A percentile compares a stretch with the other conserved stretches of the same genome.
These are phyloP conservation scores for Tachyglossus aculeatus DNA, from an alignment of 2,797 vertebrate species.

Conservation along the genomic window DNA sequence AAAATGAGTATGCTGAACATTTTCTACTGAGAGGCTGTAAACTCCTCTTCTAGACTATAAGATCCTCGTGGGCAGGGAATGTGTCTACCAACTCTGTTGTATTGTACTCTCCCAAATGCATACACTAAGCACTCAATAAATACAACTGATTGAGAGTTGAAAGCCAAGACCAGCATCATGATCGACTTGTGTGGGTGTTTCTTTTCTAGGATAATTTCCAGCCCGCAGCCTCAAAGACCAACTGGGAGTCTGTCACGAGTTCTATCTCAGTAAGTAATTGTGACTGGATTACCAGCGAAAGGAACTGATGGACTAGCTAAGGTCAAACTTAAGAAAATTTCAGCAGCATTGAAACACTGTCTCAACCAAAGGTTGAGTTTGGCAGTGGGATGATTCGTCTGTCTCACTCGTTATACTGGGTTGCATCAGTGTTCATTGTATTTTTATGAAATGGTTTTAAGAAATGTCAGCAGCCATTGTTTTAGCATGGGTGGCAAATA, in stretches of 20 bases:
- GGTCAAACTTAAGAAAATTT: conserved; percentile 11
- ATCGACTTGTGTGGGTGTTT: conserved; percentile 40
- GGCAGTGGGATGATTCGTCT: not conserved
- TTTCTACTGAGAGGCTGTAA: too few species aligned
- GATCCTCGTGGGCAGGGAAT: too few species aligned
- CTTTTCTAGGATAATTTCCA: conserved; percentile 81
- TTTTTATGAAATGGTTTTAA: conserved; percentile 6
- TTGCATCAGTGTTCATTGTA: not conserved
- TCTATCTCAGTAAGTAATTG: conserved; percentile 83
- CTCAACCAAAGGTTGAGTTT: conserved; percentile 12
- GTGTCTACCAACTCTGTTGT: too few species aligned
- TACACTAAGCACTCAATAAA: too few species aligned
- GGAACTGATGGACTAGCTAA: conserved; percentile 11
- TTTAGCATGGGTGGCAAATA: not conserved
- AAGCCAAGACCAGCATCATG: not conserved
- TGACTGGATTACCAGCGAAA: conserved; percentile 28
- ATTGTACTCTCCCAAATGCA: too few species aligned
- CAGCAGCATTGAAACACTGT: not conserved
- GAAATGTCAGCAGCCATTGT: not conserved
- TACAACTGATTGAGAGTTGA: conserved; percentile 15
- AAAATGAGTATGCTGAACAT: too few species aligned
- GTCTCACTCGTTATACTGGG: not conserved
- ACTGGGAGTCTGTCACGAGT: conserved; percentile 89
- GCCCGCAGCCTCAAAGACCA: conserved; percentile 81
- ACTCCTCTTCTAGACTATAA: too few species aligned